Evolutionary conservation across 2,113 vertebrate species (phyloP).

Genomic region (Morone saxatilis): DNA sequence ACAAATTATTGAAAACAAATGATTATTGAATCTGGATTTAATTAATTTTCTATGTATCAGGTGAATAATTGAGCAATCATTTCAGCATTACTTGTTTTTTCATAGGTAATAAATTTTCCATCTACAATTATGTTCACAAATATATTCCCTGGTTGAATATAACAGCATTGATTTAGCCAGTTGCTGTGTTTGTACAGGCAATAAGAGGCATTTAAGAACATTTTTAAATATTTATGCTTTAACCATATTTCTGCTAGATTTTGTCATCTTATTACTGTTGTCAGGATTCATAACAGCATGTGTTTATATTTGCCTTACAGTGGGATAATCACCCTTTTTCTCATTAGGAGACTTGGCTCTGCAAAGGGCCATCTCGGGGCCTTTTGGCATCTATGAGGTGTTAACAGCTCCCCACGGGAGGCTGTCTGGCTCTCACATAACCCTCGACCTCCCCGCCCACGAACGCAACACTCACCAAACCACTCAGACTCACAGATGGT

Average conservation of each 20-base stretch:
- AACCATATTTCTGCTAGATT: constrained; percentile 9
- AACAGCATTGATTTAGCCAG: not conserved
- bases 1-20: constrained; percentile 53
- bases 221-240: constrained; percentile 4
- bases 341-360: constrained; percentile 77
- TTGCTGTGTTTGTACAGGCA: not conserved
- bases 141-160: not conserved
- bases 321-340: constrained; percentile 78
- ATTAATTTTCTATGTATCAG: constrained; percentile 58
- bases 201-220: not conserved
- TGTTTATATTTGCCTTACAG: constrained; percentile 70
- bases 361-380: constrained; percentile 65
- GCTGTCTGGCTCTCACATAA: constrained; percentile 75
- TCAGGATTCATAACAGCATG: constrained; percentile 61
- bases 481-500: constrained; percentile 85
- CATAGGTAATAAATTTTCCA: constrained; percentile 56
- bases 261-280: constrained; percentile 26
- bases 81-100: constrained; percentile 68
- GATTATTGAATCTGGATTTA: constrained; percentile 55
- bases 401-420: constrained; percentile 89
- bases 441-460: constrained; percentile 77
- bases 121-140: constrained; percentile 3
- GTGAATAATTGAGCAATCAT: constrained; percentile 51
- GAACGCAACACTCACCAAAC: constrained; percentile 73
- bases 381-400: constrained; percentile 93